Evolutionary conservation across 2,797 vertebrate genomes (phyloP), one percentile per base, ranked within the genome.

Genomic region (Poecile montanus): DNA sequence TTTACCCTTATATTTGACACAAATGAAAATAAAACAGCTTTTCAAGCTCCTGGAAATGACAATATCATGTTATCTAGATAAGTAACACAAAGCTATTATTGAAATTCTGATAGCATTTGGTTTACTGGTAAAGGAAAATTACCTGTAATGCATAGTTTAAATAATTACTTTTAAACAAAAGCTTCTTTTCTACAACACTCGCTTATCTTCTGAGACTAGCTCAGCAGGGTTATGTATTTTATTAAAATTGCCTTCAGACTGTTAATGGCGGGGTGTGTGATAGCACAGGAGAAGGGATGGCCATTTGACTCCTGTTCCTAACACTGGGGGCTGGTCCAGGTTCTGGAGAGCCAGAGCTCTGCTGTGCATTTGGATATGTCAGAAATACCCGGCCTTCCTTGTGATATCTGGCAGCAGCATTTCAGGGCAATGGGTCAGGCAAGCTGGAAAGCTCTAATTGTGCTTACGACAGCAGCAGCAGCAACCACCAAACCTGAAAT

Each of bases 121-220:
- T 94, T 97, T 97, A 96, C 94, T 91, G 84, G 96, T 97, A 96
- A 97, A 97, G 96, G 97, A 97, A 98, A 98, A 98, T 98, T 97
- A 98, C 98, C 97, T 98, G 97, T 97, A 98, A 98, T 98, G 95
- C 96, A 96, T 96, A 98, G 97, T 97, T 98, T 97, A 98, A 98
- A 98, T 98, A 98, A 98, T 98, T 97, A 98, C 97, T 98, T 98
- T 97, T 97, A 98, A 98, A 98, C 97, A 98, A 98, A 98, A 97
- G 97, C 97, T 97, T 96, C 94, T 98, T 96, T 97, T 97, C 97
- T 86, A 57, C 87, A 90, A 90, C 36, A 53, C 94, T 97, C 98
- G 97, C 97, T 98, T 98, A 97, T 97, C 96, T 98, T 97, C 94
- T 22, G 88, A 96, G 95, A 96, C 94, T 92, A 96, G 91, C 98